phyloP scores from a whole-genome alignment of 2,888 invertebrate genomes.

The Hydrotaea diabolus region DNA sequence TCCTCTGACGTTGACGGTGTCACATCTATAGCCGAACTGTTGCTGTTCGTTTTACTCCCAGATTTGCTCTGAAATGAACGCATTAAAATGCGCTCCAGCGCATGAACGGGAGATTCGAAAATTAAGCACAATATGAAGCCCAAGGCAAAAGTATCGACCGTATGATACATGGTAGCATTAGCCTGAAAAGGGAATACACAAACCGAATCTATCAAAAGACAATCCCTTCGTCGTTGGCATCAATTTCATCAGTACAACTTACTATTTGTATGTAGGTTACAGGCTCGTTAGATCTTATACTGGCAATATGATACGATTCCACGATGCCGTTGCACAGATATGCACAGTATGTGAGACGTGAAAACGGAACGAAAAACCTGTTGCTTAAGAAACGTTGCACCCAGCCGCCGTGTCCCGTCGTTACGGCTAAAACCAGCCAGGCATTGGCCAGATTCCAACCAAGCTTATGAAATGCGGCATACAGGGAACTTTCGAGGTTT shows the following conservation, averaged over 20 bases:
- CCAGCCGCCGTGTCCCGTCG: conserved; percentile 85
- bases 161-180: conserved; percentile 81
- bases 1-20: conserved; percentile 72
- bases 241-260: conserved; percentile 71
- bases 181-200: conserved; percentile 79
- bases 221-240: too few relatives aligned
- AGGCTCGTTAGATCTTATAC: conserved; percentile 83
- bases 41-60: neutral
- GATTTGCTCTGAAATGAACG: conserved; percentile 58
- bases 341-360: conserved; percentile 87
- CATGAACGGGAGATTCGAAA: conserved; percentile 88
- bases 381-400: conserved; percentile 72
- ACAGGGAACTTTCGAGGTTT: conserved; percentile 84
- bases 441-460: conserved; percentile 86
- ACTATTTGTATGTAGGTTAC: conserved; percentile 85
- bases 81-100: conserved; percentile 86
- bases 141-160: conserved; percentile 82
- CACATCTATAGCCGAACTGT: conserved; percentile 56
- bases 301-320: conserved; percentile 85
- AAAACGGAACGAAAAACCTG: conserved; percentile 84
- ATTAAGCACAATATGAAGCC: conserved; percentile 85
- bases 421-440: conserved; percentile 86
- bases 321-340: conserved; percentile 88
- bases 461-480: conserved; percentile 85
- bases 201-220: too few relatives aligned